Conservation (phyloP, 2,113 vertebrate genomes). For the Calyptommatus sinebrachiatus region DNA sequence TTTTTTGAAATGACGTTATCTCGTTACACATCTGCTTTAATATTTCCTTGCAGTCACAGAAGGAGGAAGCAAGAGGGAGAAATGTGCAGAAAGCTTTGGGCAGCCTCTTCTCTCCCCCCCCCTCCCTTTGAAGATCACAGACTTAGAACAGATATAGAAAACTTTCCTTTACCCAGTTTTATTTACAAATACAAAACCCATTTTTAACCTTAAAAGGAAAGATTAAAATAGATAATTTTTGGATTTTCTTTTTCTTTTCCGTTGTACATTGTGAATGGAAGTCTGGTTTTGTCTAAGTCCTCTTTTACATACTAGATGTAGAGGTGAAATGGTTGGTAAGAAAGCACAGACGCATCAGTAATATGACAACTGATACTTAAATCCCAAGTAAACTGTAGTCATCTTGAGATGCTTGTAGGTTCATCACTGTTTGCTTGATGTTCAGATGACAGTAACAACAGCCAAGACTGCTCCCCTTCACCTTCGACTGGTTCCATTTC, state of each 20-base stretch:
- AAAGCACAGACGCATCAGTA: background rate
- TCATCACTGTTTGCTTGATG: too few species aligned
- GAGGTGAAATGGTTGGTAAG: background rate
- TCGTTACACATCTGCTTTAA: background rate
- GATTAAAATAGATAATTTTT: background rate
- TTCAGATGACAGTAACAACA: too few species aligned
- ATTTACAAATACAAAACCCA: background rate
- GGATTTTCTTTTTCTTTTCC: too few species aligned
- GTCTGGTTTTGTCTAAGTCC: background rate
- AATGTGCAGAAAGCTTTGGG: background rate
- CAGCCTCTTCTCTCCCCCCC: too few species aligned
- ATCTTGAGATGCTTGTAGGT: background rate
- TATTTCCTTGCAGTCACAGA: background rate
- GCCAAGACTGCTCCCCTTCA: too few species aligned
- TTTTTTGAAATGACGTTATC: background rate
- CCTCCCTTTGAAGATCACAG: background rate
- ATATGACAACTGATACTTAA: conserved; percentile 1
- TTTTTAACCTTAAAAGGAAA: background rate
- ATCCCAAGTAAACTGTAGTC: background rate
- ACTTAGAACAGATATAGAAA: background rate
- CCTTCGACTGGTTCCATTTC: too few species aligned
- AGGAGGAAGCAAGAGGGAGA: background rate
- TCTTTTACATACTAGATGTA: background rate
- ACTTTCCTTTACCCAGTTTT: background rate
- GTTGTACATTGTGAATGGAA: too few species aligned